A percentile compares a stretch with the other conserved stretches of the same genome.
These are phyloP conservation scores for Limenitis camilla DNA, from an alignment of 2,888 invertebrate genomes.

Conservation along the genomic window DNA sequence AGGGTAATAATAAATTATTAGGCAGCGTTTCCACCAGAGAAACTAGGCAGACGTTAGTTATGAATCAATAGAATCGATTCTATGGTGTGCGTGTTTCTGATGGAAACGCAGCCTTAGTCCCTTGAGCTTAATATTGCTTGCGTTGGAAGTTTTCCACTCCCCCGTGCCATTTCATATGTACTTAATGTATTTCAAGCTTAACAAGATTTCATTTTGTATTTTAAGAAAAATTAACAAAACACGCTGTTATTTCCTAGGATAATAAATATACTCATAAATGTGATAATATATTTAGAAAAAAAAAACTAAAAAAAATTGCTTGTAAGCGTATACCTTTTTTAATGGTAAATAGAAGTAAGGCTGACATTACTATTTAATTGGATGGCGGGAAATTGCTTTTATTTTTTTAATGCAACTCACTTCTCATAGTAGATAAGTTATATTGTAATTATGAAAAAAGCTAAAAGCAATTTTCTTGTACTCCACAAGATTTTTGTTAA, in stretches of 20 bases:
- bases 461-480: too few species aligned
- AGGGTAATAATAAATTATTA: slow-evolving; percentile 19
- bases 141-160: not conserved
- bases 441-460: too few species aligned
- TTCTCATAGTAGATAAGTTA: slow-evolving; percentile 1
- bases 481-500: too few species aligned
- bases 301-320: slow-evolving; percentile 50
- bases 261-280: slow-evolving; percentile 65
- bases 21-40: too few species aligned
- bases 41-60: too few species aligned
- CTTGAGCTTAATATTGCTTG: not conserved
- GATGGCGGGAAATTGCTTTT: slow-evolving; percentile 14
- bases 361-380: slow-evolving; percentile 30
- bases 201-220: slow-evolving; percentile 4
- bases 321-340: slow-evolving; percentile 51
- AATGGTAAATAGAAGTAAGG: slow-evolving; percentile 45
- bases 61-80: too few species aligned
- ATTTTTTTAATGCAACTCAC: slow-evolving; percentile 1
- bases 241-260: slow-evolving; percentile 46
- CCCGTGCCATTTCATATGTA: slow-evolving; percentile 21
- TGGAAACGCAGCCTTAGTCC: slow-evolving; percentile 10
- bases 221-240: slow-evolving; percentile 40
- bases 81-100: too few species aligned
- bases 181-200: slow-evolving; percentile 16
- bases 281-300: slow-evolving; percentile 62